These are phyloP conservation scores for Yasuhikotakia modesta DNA, from an alignment of 2,797 vertebrate species.

Conservation along the genomic window DNA sequence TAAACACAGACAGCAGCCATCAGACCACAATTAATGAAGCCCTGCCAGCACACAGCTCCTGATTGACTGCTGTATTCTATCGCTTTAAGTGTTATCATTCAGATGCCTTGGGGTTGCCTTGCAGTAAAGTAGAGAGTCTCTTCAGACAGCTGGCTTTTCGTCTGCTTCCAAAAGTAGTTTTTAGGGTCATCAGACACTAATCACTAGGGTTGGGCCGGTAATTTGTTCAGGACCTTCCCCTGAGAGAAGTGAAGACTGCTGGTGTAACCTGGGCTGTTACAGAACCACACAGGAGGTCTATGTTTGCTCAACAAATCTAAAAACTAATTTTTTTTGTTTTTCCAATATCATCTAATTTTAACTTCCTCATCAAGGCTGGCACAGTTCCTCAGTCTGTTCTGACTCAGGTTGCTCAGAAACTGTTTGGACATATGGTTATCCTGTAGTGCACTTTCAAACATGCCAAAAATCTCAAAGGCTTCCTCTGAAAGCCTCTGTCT, in stretches of 20 bases:
- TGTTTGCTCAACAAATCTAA: neutral
- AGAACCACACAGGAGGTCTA: neutral
- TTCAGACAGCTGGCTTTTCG: constrained; percentile 18
- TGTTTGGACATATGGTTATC: neutral
- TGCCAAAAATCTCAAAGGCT: neutral
- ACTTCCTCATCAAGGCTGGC: neutral
- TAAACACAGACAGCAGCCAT: constrained; percentile 43
- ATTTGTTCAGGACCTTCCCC: constrained; percentile 6
- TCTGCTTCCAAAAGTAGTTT: constrained; percentile 16
- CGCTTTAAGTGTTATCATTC: constrained; percentile 29
- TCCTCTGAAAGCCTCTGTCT: neutral
- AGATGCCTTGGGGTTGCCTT: constrained; percentile 20
- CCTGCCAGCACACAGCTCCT: constrained; percentile 24
- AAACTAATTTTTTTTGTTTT: too few species aligned
- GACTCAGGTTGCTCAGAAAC: neutral
- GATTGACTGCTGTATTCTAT: constrained; percentile 44
- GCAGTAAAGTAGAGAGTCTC: constrained; percentile 2
- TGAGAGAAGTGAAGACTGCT: neutral
- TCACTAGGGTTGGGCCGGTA: constrained; percentile 14
- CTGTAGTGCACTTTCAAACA: neutral
- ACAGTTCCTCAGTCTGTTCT: neutral
- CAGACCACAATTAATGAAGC: constrained; percentile 49
- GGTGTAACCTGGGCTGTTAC: neutral
- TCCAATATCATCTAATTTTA: too few species aligned
- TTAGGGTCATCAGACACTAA: constrained; percentile 23